Percentiles rank a stretch among this genome's conserved stretches.
phyloP scores from a whole-genome alignment of 2,113 vertebrate species.

The Glaucomys volans region DNA sequence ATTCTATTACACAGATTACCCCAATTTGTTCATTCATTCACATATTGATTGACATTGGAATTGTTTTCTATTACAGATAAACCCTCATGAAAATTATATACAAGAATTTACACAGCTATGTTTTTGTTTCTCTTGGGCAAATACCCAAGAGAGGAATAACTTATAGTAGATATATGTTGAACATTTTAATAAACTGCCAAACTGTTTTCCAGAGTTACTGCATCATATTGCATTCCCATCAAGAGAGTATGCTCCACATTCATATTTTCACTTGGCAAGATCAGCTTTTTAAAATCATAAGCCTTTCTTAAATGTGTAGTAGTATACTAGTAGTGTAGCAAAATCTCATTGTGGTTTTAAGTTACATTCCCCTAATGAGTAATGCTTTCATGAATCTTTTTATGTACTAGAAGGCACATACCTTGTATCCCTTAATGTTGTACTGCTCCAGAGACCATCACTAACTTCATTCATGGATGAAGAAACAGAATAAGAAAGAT shows the following conservation, averaged over 20 bases:
- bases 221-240: not conserved
- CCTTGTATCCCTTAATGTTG: not conserved
- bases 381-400: not conserved
- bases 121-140: too few species aligned
- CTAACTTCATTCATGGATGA: not conserved
- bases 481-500: conserved; percentile 22
- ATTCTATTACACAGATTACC: not conserved
- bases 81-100: not conserved
- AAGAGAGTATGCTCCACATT: not conserved
- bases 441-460: not conserved
- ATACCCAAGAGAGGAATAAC: not conserved
- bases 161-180: not conserved
- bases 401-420: not conserved
- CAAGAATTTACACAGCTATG: too few species aligned
- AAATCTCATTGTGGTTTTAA: not conserved
- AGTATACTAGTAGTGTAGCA: not conserved
- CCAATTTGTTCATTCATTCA: not conserved
- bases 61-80: not conserved
- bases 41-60: not conserved
- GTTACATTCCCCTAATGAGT: not conserved
- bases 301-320: not conserved
- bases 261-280: not conserved
- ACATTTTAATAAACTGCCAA: conserved; percentile 4
- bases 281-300: not conserved
- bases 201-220: not conserved